Evolutionary conservation across 2,888 invertebrate genomes (phyloP).

Genomic region (Morpho helenor): DNA sequence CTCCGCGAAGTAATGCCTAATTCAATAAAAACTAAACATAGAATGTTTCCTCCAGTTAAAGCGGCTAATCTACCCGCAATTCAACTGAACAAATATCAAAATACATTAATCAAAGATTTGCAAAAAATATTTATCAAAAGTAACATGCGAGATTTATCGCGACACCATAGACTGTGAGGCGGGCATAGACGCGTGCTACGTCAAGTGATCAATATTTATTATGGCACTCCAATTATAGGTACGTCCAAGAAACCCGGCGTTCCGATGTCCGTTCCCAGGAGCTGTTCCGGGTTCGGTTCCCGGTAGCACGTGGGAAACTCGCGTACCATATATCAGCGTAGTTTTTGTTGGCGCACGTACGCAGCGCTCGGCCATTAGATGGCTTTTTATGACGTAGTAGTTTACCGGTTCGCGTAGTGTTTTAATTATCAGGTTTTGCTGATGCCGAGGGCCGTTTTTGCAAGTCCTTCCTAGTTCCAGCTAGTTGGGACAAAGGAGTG

Average conservation of each 20-base stretch:
- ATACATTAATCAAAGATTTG: too few relatives aligned
- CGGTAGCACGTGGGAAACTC: conserved; percentile 73
- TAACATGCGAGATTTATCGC: neutral
- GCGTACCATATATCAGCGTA: conserved; percentile 60
- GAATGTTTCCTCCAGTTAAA: too few relatives aligned
- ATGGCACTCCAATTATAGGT: conserved; percentile 35
- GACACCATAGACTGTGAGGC: conserved; percentile 13
- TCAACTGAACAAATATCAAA: too few relatives aligned
- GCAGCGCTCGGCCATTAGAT: conserved; percentile 25
- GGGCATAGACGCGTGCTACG: conserved; percentile 23
- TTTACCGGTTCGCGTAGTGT: conserved; percentile 27
- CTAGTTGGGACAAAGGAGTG: too few relatives aligned
- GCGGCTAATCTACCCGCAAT: too few relatives aligned
- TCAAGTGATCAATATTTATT: conserved; percentile 31
- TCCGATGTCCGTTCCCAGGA: conserved; percentile 59
- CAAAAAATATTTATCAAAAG: too few relatives aligned
- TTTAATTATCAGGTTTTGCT: conserved; percentile 28
- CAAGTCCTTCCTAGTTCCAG: neutral
- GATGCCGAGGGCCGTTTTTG: conserved; percentile 6
- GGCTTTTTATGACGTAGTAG: conserved; percentile 26
- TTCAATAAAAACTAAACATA: too few relatives aligned
- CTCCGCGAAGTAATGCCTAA: too few relatives aligned
- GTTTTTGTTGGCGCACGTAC: conserved; percentile 35
- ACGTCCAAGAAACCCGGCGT: conserved; percentile 50
- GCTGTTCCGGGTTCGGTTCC: conserved; percentile 70